Evolutionary conservation across 2,888 invertebrate species (phyloP), one percentile per base, ranked within the genome.

Genomic region (Trachelus iudaicus): DNA sequence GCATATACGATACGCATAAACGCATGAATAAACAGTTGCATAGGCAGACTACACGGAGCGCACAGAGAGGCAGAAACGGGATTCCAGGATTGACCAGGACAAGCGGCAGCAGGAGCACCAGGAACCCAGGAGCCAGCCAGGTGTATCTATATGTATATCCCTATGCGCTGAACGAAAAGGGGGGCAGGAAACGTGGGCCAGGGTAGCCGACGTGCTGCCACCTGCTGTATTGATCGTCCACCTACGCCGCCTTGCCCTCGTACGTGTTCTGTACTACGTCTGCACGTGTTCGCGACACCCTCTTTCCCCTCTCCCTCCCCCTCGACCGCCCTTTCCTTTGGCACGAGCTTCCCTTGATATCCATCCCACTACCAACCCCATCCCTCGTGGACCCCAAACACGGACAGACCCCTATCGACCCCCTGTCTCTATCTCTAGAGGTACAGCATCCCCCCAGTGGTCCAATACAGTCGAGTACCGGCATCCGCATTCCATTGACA

Each of bases 161-260:
- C 71, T 30, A 4, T 71, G 15, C 31, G 68, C 15, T 68, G 75
- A 71, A 74, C 68, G 69, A 75, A 11, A 56, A 71, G 84, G 85
- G 85, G 85, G 86, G 3, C 85, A 86, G 87, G 87, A 89, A 89
- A 86, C 85, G 82, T 83, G 84, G 35, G 35, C 86, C 88, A 88
- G 88, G 88, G 81, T 86, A 84, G 85, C 83, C 88, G 87, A 86
- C 84, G 87, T 87, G 89, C 89, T 88, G 88, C 90, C 89, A 89
- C 89, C 90, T 89, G 89, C 88, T 89, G 87, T 89, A 90, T 89
- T 87, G 90, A 90, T 90, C 89, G 87, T 84, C 87, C 85, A 85
- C 84, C 85, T 85, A 86, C 85, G 83, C 83, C 84, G 71, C 33
- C 6, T 33, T 33, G 4, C 31, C 15, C 33, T 71, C 75, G 23